Evolutionary conservation across 2,888 invertebrate genomes (phyloP).

Genomic region (Octodonta nipae): DNA sequence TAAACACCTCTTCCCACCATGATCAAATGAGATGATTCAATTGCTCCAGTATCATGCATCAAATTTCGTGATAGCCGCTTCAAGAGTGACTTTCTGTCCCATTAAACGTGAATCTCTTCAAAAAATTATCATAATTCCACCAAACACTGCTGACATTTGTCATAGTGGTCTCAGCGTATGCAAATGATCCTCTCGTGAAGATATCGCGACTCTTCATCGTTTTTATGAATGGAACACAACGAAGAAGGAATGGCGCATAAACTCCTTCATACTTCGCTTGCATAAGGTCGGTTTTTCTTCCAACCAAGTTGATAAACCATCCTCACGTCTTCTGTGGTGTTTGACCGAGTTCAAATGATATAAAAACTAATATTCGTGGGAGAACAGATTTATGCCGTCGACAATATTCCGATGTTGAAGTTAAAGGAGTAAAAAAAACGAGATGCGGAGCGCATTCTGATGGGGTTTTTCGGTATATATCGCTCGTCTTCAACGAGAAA

Average conservation of each 20-base stretch:
- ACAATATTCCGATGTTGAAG: neutral
- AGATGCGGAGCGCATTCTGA: constrained; percentile 9
- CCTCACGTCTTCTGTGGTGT: constrained; percentile 18
- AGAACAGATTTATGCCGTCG: constrained; percentile 10
- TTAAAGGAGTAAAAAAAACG: too few species aligned
- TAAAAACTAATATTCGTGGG: constrained; percentile 25
- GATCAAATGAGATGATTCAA: too few species aligned
- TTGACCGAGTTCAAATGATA: constrained; percentile 22
- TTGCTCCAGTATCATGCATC: too few species aligned
- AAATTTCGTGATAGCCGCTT: too few species aligned
- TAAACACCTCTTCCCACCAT: too few species aligned
- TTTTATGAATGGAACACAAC: constrained; percentile 21
- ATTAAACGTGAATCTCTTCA: too few species aligned
- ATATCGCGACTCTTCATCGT: constrained; percentile 19
- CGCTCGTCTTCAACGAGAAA: neutral
- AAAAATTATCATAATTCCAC: too few species aligned
- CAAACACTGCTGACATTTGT: constrained; percentile 19
- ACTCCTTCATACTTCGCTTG: constrained; percentile 4
- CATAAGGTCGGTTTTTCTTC: constrained; percentile 10
- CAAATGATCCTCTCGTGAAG: constrained; percentile 17
- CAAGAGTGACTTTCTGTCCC: too few species aligned
- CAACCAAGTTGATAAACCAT: constrained; percentile 15
- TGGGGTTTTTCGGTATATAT: constrained; percentile 6
- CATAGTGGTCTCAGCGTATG: constrained; percentile 19
- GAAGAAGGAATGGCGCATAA: constrained; percentile 3